phyloP scores from a whole-genome alignment of 1,140 invertebrate genomes.

The Sycophaga agraensis region DNA sequence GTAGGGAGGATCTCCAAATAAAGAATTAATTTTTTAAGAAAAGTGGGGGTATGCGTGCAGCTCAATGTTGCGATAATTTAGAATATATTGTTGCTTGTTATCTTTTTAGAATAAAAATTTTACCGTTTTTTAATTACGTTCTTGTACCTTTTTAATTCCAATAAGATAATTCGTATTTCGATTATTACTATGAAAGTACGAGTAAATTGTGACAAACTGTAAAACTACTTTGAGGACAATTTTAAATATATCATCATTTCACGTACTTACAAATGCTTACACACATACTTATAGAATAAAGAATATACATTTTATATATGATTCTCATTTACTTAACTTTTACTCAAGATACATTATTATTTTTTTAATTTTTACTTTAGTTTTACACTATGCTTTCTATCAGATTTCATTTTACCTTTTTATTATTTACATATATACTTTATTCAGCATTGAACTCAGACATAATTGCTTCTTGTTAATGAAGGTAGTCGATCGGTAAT shows the following conservation, averaged over 20 bases:
- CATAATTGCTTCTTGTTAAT: no score
- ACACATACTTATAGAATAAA: conserved; percentile 15
- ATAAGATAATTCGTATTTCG: neutral
- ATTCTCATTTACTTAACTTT: conserved; percentile 4
- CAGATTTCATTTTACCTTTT: no score
- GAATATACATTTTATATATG: conserved; percentile 5
- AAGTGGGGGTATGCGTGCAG: conserved; percentile 32
- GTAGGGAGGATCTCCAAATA: conserved; percentile 3
- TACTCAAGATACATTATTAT: neutral
- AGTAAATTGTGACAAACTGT: neutral
- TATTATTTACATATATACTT: neutral
- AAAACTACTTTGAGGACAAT: neutral
- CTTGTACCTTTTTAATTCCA: conserved; percentile 7
- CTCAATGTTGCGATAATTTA: conserved; percentile 34
- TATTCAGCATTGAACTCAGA: neutral
- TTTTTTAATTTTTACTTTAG: neutral
- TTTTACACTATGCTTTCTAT: no score
- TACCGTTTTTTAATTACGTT: conserved; percentile 39
- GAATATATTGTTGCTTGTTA: conserved; percentile 44
- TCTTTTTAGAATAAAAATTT: conserved; percentile 45
- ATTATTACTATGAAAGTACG: neutral
- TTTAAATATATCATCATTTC: neutral
- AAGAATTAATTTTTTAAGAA: conserved; percentile 21
- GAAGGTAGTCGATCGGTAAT: no score
- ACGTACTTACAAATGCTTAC: neutral